These are phyloP conservation scores for Phrixothrix hirtus DNA, from an alignment of 2,888 invertebrate species.

Conservation along the genomic window DNA sequence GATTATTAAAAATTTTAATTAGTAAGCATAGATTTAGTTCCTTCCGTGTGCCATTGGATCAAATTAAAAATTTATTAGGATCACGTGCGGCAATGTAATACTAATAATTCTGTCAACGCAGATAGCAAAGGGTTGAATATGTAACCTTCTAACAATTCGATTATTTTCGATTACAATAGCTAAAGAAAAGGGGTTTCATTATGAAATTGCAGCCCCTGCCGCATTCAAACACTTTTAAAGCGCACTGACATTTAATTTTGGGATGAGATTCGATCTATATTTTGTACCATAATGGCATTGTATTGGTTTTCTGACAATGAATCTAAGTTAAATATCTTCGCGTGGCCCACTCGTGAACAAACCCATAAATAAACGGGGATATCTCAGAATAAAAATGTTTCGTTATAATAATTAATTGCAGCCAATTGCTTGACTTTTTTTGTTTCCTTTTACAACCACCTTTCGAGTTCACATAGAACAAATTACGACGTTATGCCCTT, in stretches of 20 bases:
- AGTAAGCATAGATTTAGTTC: neutral
- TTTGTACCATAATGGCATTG: constrained; percentile 42
- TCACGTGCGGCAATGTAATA: constrained; percentile 42
- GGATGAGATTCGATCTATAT: constrained; percentile 37
- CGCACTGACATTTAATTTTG: constrained; percentile 15
- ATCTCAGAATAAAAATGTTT: neutral
- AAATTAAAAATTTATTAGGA: constrained; percentile 17
- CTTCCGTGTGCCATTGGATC: neutral
- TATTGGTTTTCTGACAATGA: constrained; percentile 43
- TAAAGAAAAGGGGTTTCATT: constrained; percentile 22
- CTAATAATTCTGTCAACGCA: constrained; percentile 49
- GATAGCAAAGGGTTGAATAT: constrained; percentile 19
- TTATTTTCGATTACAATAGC: constrained; percentile 39
- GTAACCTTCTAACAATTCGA: constrained; percentile 35
- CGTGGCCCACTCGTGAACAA: constrained; percentile 42
- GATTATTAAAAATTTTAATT: neutral
- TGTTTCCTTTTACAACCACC: neutral
- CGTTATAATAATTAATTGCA: constrained; percentile 2
- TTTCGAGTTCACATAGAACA: too few species aligned
- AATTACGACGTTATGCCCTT: constrained; percentile 1
- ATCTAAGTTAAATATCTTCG: constrained; percentile 47
- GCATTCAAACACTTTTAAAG: constrained; percentile 4
- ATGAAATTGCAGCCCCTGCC: constrained; percentile 19
- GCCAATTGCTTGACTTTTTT: neutral
- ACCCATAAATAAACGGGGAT: constrained; percentile 2